A percentile compares a stretch with the other conserved stretches of the same genome.
Evolutionary conservation across 2,888 invertebrate species (phyloP).

Genomic region (Synanthedon myopaeformis): DNA sequence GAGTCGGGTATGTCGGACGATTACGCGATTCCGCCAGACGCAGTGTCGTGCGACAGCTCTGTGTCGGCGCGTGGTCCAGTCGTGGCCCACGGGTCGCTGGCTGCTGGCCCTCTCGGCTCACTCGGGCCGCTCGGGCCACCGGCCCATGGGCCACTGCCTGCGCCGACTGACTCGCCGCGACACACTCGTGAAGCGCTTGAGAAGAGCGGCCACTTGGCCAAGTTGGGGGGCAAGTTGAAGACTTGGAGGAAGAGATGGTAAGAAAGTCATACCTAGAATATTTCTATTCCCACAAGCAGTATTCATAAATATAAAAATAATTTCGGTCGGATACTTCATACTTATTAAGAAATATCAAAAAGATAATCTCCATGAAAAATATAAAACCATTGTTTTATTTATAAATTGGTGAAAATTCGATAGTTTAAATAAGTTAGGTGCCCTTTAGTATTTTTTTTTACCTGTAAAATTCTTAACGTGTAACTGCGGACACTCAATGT

Average conservation of each 20-base stretch:
- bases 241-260: constrained; percentile 96
- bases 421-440: too few relatives aligned
- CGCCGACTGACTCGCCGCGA: constrained; percentile 62
- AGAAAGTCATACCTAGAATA: constrained; percentile 6
- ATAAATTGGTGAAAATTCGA: too few relatives aligned
- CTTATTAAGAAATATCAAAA: too few relatives aligned
- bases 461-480: too few relatives aligned
- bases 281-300: too few relatives aligned
- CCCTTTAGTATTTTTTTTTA: too few relatives aligned
- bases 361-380: too few relatives aligned
- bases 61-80: constrained; percentile 80
- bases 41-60: constrained; percentile 82
- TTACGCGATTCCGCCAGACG: constrained; percentile 96
- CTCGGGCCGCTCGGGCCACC: constrained; percentile 60
- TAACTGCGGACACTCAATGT: too few relatives aligned
- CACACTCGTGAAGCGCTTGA: constrained; percentile 80
- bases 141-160: constrained; percentile 66
- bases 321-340: too few relatives aligned
- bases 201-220: constrained; percentile 89
- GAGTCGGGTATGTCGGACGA: constrained; percentile 96
- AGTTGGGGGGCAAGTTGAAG: constrained; percentile 93
- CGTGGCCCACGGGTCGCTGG: constrained; percentile 81
- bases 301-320: too few relatives aligned
- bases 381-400: too few relatives aligned
- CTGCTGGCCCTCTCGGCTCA: constrained; percentile 75